Base-by-base conservation (phyloP, 1,140 invertebrate genomes). In the Parapsyche elsis region DNA sequence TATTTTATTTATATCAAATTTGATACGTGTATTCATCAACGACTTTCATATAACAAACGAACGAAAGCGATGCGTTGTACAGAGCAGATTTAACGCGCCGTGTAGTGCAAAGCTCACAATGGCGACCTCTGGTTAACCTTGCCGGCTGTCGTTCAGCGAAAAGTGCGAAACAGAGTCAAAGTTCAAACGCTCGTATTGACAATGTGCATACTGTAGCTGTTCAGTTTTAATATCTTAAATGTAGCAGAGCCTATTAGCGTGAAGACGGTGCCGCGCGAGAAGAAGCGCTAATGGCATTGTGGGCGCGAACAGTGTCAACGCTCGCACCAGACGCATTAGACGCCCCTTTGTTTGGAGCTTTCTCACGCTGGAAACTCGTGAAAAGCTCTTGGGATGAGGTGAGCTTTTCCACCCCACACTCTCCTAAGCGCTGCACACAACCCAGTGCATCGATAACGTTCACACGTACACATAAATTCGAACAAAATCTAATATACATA, bases 341-440 rank as follows among this genome's bases (percentile, higher is more conserved):
- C 79, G 74, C 38, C 73, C 75, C 74, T 71, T 76, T 80, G 74
- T 46, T 76, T 30, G 61, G 45, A 14, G 23, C 23, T 76, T 76
- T 80, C 79, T 64, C 79, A 80, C 79, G 79, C 79, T 38, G 71
- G 71, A 75, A 80, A 59, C 77, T 77, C 59, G 46, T 45, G 57
- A 49, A 77, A 77, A 77, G 49, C 73, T 75, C 49, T 26, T 23
- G 46, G 23, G 49, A 75, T 30, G 61, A 9, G 7, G 30, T 0
- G 70, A 12, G 49, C 1, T 71, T 71, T 71, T 14, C 38, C 30
- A 1, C 64, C 1, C 64, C 61, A 67, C 61, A 67, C 24, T 12
- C 49, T n/a, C 10, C 49, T 23, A 19, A 21, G 38, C 26, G 16
- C 44, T 16, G 9, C 10, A 24, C 64, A 21, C 24, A 2, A 44